These are phyloP conservation scores for Lepilemur ruficaudatus DNA, from an alignment of 2,797 vertebrate genomes.

Conservation along the genomic window DNA sequence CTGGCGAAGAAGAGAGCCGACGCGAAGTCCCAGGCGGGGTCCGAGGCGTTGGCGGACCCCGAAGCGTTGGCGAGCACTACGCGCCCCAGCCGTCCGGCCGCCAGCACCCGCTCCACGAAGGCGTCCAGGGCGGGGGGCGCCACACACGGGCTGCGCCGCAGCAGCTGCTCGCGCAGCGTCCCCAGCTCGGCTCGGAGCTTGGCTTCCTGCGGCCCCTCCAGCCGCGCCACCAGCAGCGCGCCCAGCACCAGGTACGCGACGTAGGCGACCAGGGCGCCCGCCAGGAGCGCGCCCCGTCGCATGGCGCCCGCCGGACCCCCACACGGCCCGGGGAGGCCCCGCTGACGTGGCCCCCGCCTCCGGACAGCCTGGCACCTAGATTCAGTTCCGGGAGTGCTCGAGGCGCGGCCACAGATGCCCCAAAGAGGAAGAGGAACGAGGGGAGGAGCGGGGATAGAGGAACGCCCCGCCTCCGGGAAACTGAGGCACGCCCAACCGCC, in stretches of 20 bases:
- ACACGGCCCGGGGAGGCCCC: neutral
- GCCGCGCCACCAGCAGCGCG: conserved; percentile 89
- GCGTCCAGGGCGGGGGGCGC: conserved; percentile 85
- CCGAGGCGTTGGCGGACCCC: conserved; percentile 81
- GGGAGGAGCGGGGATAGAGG: neutral
- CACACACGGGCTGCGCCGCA: conserved; percentile 88
- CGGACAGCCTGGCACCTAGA: neutral
- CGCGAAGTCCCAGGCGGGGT: conserved; percentile 90
- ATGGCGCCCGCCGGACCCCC: conserved; percentile 55
- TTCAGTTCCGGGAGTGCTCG: conserved; percentile 71
- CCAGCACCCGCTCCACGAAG: conserved; percentile 87
- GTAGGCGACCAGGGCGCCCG: conserved; percentile 85
- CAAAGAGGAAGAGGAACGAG: conserved; percentile 61
- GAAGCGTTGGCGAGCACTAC: conserved; percentile 85
- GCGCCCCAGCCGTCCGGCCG: conserved; percentile 90
- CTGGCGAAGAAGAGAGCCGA: conserved; percentile 94
- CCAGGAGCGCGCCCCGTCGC: conserved; percentile 85
- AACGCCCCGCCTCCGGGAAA: conserved; percentile 65
- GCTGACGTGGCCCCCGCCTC: conserved; percentile 69
- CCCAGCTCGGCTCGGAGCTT: conserved; percentile 85
- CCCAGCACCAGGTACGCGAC: conserved; percentile 90
- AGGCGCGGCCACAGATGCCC: neutral
- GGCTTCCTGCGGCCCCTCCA: conserved; percentile 91
- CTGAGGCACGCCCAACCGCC: conserved; percentile 67
- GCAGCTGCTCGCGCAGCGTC: conserved; percentile 85